Percentiles rank a stretch among this genome's conserved stretches.
phyloP scores from a whole-genome alignment of 2,888 invertebrate species.

The Geophilus truncorum region DNA sequence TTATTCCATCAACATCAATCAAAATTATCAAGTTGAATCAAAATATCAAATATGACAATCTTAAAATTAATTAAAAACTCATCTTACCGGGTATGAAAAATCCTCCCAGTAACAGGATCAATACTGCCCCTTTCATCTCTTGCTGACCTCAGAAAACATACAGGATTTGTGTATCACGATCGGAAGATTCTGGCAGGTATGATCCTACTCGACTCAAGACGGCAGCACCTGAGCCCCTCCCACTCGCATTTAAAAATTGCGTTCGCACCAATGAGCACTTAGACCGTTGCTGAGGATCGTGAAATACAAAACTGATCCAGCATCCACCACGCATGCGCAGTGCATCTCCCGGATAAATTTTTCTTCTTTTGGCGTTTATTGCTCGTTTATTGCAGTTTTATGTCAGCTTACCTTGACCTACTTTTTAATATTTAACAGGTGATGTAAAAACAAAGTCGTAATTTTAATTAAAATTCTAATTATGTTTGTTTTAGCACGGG shows the following conservation, averaged over 20 bases:
- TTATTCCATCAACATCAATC: too few species aligned
- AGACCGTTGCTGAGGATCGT: too few species aligned
- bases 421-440: too few species aligned
- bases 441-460: too few species aligned
- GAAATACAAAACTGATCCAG: not conserved
- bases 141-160: not conserved
- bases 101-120: not conserved
- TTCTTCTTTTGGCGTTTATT: not conserved
- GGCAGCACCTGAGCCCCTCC: not conserved
- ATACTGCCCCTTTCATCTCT: not conserved
- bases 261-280: not conserved
- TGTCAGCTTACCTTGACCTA: not conserved
- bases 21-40: too few species aligned
- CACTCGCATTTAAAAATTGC: not conserved
- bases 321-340: not conserved
- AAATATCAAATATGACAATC: too few species aligned
- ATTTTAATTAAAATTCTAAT: too few species aligned
- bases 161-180: not conserved
- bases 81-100: not conserved
- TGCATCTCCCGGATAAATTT: not conserved
- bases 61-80: too few species aligned
- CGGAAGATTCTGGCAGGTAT: not conserved
- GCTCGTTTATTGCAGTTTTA: not conserved
- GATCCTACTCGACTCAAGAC: not conserved
- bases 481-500: too few species aligned